Conservation (phyloP, 2,113 vertebrate genomes). For the Perca fluviatilis region DNA sequence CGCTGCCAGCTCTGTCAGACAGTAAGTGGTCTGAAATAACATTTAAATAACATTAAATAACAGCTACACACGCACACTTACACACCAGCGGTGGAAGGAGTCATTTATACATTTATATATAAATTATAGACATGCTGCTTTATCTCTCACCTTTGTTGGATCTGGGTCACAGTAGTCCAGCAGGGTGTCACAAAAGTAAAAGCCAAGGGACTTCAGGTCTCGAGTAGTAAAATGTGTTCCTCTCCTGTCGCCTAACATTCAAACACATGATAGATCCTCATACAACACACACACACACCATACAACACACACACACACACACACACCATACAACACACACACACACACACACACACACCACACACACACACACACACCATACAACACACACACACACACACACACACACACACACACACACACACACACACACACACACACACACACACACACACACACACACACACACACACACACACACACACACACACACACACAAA, state of each 20-base stretch:
- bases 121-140: neutral
- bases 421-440: neutral
- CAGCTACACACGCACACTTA: neutral
- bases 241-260: conserved; percentile 83
- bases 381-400: neutral
- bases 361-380: neutral
- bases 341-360: neutral
- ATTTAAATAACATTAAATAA: too few species aligned
- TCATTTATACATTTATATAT: neutral
- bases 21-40: conserved; percentile 69
- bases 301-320: neutral
- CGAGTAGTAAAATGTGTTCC: conserved; percentile 89
- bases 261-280: conserved; percentile 4
- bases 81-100: neutral
- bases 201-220: conserved; percentile 91
- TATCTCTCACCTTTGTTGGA: conserved; percentile 86
- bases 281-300: neutral
- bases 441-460: neutral
- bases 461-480: neutral
- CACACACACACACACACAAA: neutral
- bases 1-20: conserved; percentile 79
- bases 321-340: neutral
- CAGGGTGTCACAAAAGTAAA: conserved; percentile 92
- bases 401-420: neutral
- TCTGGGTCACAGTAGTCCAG: conserved; percentile 93